Evolutionary conservation across 2,797 vertebrate genomes (phyloP), one percentile per base, ranked within the genome.

Genomic region (Phataginus tetradactyla): DNA sequence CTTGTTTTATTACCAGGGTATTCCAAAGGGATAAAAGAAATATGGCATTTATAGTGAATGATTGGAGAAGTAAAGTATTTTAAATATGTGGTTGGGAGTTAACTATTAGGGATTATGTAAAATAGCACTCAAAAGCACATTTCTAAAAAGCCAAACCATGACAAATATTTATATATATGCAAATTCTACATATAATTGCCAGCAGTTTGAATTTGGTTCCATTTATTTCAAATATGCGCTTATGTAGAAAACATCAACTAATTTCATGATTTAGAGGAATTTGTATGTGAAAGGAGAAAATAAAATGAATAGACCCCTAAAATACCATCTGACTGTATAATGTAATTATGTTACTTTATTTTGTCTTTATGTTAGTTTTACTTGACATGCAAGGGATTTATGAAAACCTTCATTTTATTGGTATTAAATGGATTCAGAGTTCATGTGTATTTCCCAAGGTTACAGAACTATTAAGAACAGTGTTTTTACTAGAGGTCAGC

Each of bases 371-470:
- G 12, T 83, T 49, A 87, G 13, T 87, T 87, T 83, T 85, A 86
- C 77, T 94, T 64, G 20, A 68, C 68, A 32, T 69, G 17, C 8
- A 85, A 2, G 7, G 1, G 23, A 74, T 49, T 77, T 61, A 68
- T 21, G 11, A 89, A 97, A 92, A 59, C 18, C 1, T 91, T 85
- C 8, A 85, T 88, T 92, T 96, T 93, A 57, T 61, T 29, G 84
- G 64, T 68, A 66, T 51, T 74, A 89, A 92, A 90, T 92, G 23
- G 32, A 29, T 94, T 71, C 18, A 61, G 32, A 57, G 13, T 61
- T 86, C 72, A 55, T 23, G 2, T 91, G 17, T 61, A 77, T 90
- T 96, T 21, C 2, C 27, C n/a, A 86, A 75, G 29, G 29, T 57
- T 27, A 57, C 2, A 78, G 32, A 72, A 8, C 25, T 69, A 39